Evolutionary conservation across 1,140 invertebrate genomes (phyloP).

Genomic region (Drosophila arawakana): DNA sequence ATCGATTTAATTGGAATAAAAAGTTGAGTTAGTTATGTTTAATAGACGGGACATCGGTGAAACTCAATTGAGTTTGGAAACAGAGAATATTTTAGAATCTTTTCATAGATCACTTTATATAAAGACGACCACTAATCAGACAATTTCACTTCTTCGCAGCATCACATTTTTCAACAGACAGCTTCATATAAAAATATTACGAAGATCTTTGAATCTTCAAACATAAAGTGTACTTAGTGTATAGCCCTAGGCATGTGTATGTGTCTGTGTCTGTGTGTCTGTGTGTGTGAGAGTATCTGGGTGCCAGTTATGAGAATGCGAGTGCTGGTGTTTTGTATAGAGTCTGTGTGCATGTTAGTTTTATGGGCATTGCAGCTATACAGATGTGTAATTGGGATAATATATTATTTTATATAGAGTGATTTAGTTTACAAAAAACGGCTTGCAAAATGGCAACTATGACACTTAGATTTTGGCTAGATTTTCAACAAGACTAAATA

Average conservation of each 20-base stretch:
- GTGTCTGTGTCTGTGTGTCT: conserved; percentile 25
- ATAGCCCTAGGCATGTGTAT: background rate
- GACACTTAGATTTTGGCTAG: conserved; percentile 68
- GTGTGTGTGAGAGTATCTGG: conserved; percentile 35
- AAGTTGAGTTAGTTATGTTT: background rate
- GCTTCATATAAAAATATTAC: background rate
- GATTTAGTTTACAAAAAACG: conserved; percentile 49
- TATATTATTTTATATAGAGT: conserved; percentile 19
- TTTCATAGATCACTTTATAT: too few relatives aligned
- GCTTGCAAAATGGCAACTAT: conserved; percentile 73
- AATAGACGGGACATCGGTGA: background rate
- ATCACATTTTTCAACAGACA: too few relatives aligned
- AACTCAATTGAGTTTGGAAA: too few relatives aligned
- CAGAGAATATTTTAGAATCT: too few relatives aligned
- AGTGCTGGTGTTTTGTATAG: conserved; percentile 27
- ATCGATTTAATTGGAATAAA: conserved; percentile 30
- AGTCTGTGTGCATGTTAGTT: conserved; percentile 47
- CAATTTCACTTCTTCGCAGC: too few relatives aligned
- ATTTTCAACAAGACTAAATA: conserved; percentile 26
- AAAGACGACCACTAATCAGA: too few relatives aligned
- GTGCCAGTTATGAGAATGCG: conserved; percentile 52
- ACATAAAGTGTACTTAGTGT: background rate
- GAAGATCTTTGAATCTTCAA: background rate
- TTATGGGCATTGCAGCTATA: conserved; percentile 64
- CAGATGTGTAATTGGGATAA: conserved; percentile 27